Base-by-base conservation (phyloP, 2,797 vertebrate genomes). In the Dallia pectoralis region DNA sequence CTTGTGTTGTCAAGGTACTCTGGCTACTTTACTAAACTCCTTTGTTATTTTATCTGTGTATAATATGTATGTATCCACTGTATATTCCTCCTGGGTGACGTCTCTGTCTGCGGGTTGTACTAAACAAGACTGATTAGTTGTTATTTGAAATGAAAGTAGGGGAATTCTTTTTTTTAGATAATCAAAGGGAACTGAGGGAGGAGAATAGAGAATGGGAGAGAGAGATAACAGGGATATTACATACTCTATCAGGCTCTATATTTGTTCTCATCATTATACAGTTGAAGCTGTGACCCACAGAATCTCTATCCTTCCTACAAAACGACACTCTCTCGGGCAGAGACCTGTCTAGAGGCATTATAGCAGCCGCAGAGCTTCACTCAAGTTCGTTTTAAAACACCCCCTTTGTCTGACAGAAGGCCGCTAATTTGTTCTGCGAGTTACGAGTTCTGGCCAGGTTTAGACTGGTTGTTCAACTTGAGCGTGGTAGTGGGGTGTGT, bases 131-230 rank as follows among this genome's bases (percentile, higher is more conserved):
- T 79, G 83, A 88, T 86, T 85, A 87, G 73, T 87, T 79, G 82
- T 89, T 85, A 88, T 83, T 76, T 80, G 74, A 83, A 80, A 83
- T 76, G 82, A 88, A 84, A 81, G 80, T 79, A 83, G 81, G 83
- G 79, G 76, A 85, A 81, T 5, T 3, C 74, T 84, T 85, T 84
- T 84, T 80, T 72, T 71, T 19, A 18, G 15, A 67, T 49, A 53
- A 67, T 4, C 18, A 47, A 36, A 29, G 70, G 76, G 72, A 62
- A 33, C 72, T 33, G 75, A 44, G 44, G 62, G 67, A 73, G 18
- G 6, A 51, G 69, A 30, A 56, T 83, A 86, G 87, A 87, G 79
- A 84, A 51, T 82, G 81, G 19, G 32, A 36, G 33, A 36, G 6
- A 40, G 32, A 9, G 8, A 18, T 16, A 16, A 9, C n/a, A 59